Evolutionary conservation across 2,888 invertebrate species (phyloP).

Genomic region (Troides helena): DNA sequence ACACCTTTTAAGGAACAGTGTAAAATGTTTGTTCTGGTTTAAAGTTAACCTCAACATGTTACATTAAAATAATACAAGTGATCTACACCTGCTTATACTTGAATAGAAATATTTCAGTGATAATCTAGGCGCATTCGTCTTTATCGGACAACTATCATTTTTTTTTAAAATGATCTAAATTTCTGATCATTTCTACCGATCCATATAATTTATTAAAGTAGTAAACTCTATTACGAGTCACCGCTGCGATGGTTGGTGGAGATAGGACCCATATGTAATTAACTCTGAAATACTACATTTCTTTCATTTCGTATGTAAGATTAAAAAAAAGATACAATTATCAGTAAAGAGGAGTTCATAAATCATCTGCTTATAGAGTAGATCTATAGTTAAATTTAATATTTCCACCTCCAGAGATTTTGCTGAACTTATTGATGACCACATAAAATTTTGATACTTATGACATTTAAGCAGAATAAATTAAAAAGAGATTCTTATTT

Average conservation of each 20-base stretch:
- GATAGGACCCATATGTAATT: slow-evolving; percentile 67
- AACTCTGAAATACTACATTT: slow-evolving; percentile 50
- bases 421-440: no score
- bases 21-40: slow-evolving; percentile 46
- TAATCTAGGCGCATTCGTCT: slow-evolving; percentile 2
- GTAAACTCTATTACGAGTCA: slow-evolving; percentile 61
- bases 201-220: slow-evolving; percentile 62
- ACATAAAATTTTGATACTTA: no score
- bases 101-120: neutral
- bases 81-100: slow-evolving; percentile 10
- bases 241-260: slow-evolving; percentile 51
- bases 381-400: neutral
- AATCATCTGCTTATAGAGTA: neutral
- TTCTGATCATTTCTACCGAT: slow-evolving; percentile 43
- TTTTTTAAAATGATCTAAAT: slow-evolving; percentile 44
- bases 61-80: slow-evolving; percentile 6
- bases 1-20: slow-evolving; percentile 49
- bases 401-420: neutral
- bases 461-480: no score
- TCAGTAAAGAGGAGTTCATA: neutral
- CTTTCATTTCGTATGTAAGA: slow-evolving; percentile 26
- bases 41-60: slow-evolving; percentile 13
- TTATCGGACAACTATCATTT: slow-evolving; percentile 38
- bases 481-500: no score
- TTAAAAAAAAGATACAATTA: neutral